phyloP scores from a whole-genome alignment of 2,113 vertebrate species.

The Hyperopisus bebe region DNA sequence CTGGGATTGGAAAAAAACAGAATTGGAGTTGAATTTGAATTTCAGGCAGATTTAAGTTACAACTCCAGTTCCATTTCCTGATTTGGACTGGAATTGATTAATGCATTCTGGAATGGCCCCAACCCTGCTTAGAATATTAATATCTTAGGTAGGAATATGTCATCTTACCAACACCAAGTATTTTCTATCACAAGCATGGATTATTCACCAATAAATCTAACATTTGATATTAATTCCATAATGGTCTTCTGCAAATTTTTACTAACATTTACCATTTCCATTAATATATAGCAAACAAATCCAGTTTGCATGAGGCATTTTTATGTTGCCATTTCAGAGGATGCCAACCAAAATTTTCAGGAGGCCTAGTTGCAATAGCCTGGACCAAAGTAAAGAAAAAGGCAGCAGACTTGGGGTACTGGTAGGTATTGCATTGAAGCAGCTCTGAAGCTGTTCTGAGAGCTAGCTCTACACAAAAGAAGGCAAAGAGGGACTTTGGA shows the following conservation, averaged over 20 bases:
- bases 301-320: not conserved
- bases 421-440: not conserved
- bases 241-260: not conserved
- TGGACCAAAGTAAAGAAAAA: not conserved
- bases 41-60: too few species aligned
- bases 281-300: not conserved
- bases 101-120: too few species aligned
- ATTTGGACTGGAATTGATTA: too few species aligned
- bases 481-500: not conserved
- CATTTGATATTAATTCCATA: not conserved
- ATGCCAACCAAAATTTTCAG: not conserved
- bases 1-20: too few species aligned
- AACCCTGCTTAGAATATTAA: not conserved
- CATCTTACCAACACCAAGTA: not conserved
- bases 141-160: not conserved
- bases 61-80: too few species aligned
- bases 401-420: not conserved
- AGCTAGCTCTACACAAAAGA: not conserved
- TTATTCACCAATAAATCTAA: not conserved
- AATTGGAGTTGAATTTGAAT: too few species aligned
- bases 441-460: not conserved
- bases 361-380: not conserved
- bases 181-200: not conserved
- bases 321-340: not conserved
- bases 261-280: not conserved